Evolutionary conservation across 2,888 invertebrate species (phyloP).

Genomic region (Ormyrus labotus): DNA sequence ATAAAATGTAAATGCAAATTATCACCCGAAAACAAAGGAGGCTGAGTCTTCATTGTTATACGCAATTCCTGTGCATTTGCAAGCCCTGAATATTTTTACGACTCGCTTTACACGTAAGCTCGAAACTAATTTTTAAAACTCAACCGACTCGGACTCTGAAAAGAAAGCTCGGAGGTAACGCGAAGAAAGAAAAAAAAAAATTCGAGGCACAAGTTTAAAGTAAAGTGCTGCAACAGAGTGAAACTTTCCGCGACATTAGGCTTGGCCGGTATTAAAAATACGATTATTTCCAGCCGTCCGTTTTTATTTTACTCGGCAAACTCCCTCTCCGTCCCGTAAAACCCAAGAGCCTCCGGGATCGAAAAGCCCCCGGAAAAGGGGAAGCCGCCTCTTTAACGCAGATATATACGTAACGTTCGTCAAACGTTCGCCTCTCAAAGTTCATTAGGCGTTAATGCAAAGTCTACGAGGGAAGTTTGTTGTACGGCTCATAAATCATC

Average conservation of each 20-base stretch:
- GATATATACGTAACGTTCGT: background rate
- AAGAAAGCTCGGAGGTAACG: no score
- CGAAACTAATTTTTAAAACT: no score
- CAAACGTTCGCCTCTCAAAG: slow-evolving; percentile 6
- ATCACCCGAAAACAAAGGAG: no score
- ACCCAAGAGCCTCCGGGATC: background rate
- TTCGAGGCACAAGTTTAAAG: no score
- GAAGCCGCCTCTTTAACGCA: background rate
- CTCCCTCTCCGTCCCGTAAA: background rate
- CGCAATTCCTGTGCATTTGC: no score
- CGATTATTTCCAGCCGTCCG: background rate
- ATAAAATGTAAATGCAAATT: no score
- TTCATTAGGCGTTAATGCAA: slow-evolving; percentile 8
- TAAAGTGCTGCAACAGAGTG: background rate
- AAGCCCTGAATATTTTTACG: no score
- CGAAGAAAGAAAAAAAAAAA: no score
- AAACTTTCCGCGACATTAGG: background rate
- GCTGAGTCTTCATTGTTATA: no score
- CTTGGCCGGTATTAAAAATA: background rate
- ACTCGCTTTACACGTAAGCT: no score
- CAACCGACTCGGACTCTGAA: no score
- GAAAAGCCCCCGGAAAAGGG: background rate
- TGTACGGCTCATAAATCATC: background rate
- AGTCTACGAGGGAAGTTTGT: background rate
- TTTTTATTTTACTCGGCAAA: background rate